Conservation (phyloP, 2,797 vertebrate species). For the Pteronotus mesoamericanus region DNA sequence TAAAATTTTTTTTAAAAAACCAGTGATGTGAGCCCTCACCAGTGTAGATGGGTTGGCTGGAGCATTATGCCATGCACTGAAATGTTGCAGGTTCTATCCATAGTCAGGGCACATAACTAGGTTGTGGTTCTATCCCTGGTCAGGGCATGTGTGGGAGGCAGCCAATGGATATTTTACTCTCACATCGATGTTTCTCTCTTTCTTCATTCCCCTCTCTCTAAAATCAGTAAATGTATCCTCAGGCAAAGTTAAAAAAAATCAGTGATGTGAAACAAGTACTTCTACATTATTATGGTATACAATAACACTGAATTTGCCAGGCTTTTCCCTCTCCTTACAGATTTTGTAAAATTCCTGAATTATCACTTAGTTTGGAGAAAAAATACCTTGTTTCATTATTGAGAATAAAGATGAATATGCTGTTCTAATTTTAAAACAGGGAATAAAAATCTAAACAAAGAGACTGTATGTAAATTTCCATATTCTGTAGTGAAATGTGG, state of each 20-base stretch:
- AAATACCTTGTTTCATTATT: slow-evolving; percentile 2
- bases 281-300: not conserved
- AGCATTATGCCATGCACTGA: not conserved
- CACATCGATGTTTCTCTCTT: not conserved
- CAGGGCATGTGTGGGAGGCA: not conserved
- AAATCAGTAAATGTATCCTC: not conserved
- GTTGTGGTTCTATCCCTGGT: not conserved
- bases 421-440: slow-evolving; percentile 47
- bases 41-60: not conserved
- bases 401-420: not conserved
- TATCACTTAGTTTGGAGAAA: not conserved
- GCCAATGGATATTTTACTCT: not conserved
- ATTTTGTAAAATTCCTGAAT: slow-evolving; percentile 24
- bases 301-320: not conserved
- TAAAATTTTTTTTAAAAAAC: not conserved
- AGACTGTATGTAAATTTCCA: not conserved
- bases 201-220: not conserved
- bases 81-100: not conserved
- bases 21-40: not conserved
- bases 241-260: not conserved
- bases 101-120: not conserved
- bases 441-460: slow-evolving; percentile 37
- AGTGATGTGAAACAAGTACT: not conserved
- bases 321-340: not conserved
- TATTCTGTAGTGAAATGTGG: slow-evolving; percentile 7